Base-by-base conservation (phyloP, 2,113 vertebrate genomes). In the Gambusia holbrooki region DNA sequence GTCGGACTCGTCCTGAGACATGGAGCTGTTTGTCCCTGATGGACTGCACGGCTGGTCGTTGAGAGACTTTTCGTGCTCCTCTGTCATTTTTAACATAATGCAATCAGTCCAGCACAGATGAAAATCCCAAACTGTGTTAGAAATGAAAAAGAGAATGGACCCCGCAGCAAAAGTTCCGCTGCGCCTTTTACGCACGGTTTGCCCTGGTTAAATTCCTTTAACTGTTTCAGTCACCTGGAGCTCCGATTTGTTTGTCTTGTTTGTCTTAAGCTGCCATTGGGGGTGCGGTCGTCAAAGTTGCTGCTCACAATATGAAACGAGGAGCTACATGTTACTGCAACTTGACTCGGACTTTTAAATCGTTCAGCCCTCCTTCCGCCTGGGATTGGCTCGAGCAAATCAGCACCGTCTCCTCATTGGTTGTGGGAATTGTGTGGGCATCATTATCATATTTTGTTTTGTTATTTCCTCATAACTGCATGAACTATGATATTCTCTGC, bases 21-120 rank as follows among this genome's bases (percentile, higher is more conserved):
- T 94, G 83, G 96, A 97, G 87, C 96, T 95, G 86, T 92, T 94
- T 37, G 96, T 95, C 74, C 96, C 96, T 0, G 96, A 88, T 0
- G 97, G 97, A 88, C 97, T 97, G 94, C 96, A 95, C 62, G 96
- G 96, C 27, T 94, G 94, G 63, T 96, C 96, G 88, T 76, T 80
- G 71, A 92, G 84, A 71, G 90, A 93, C 92, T 96, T 96, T 82
- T 96, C 94, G 80, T 93, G 95, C 82, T 96, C 95, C 69, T 97
- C 96, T 61, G 95, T 96, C 96, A 97, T 98, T 92, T 95, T 95
- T 87, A 97, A 93, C 96, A 97, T 97, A 28, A 68, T 90, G 74
- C 29, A 0, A 22, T 83, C 28, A 79, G 76, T 35, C 75, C 73
- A 35, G 25, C 32, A 28, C 1, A 66, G 65, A 30, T 70, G 5